Evolutionary conservation across 1,140 invertebrate species (phyloP).

Genomic region (Dufourea novaeangliae): DNA sequence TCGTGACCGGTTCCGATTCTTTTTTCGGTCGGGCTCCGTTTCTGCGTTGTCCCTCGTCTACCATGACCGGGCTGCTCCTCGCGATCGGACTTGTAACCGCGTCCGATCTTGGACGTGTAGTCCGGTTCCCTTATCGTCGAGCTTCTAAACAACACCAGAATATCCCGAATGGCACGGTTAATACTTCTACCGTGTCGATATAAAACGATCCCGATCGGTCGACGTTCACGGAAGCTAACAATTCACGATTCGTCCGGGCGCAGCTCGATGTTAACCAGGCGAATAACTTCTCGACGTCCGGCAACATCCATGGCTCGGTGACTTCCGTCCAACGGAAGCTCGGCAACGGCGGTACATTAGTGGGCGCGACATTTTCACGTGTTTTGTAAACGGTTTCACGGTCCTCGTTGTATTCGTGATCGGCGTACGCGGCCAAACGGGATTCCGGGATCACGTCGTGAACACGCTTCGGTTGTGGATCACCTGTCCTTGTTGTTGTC

Average conservation of each 20-base stretch:
- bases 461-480: constrained; percentile 66
- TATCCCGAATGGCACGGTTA: constrained; percentile 19
- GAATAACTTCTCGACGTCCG: constrained; percentile 76
- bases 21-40: constrained; percentile 4
- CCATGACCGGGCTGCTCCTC: constrained; percentile 40
- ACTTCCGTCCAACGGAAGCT: constrained; percentile 32
- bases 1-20: constrained; percentile 3
- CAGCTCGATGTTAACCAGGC: constrained; percentile 62
- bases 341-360: background rate
- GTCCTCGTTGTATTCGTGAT: constrained; percentile 76
- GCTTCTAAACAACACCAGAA: constrained; percentile 36
- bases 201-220: no score
- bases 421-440: constrained; percentile 74
- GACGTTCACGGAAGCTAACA: constrained; percentile 33
- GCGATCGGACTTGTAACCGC: constrained; percentile 29
- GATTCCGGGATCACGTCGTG: constrained; percentile 76
- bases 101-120: constrained; percentile 10
- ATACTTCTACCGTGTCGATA: background rate
- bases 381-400: constrained; percentile 69
- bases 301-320: constrained; percentile 73
- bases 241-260: constrained; percentile 38
- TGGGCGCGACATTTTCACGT: constrained; percentile 10
- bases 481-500: constrained; percentile 38
- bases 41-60: constrained; percentile 6
- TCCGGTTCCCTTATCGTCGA: constrained; percentile 48